A percentile compares a stretch with the other conserved stretches of the same genome.
These are phyloP conservation scores for Holotrichia oblita DNA, from an alignment of 1,140 invertebrate genomes.

Conservation along the genomic window DNA sequence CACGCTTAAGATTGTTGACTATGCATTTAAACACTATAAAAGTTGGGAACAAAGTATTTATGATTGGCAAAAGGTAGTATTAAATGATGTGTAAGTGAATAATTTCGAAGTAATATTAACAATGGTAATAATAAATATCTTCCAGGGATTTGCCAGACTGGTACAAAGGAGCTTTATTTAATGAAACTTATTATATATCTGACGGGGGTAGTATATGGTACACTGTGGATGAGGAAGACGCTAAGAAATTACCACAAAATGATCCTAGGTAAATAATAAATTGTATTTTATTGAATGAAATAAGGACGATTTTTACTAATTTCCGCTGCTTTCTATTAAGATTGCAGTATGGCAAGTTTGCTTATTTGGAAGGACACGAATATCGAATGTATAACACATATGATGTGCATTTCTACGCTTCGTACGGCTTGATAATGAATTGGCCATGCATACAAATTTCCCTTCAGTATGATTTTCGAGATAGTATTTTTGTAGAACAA, in stretches of 20 bases:
- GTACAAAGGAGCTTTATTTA: slow-evolving; percentile 96
- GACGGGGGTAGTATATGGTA: slow-evolving; percentile 95
- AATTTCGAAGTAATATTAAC: background rate
- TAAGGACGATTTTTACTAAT: slow-evolving; percentile 27
- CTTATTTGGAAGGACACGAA: slow-evolving; percentile 89
- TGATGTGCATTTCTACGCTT: slow-evolving; percentile 96
- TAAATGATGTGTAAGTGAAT: slow-evolving; percentile 73
- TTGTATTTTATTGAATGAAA: too few species aligned
- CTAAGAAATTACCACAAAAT: slow-evolving; percentile 65
- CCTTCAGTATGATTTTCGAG: slow-evolving; percentile 87
- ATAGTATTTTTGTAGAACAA: slow-evolving; percentile 70
- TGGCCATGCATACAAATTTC: slow-evolving; percentile 92
- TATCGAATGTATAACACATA: slow-evolving; percentile 97
- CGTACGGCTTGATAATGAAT: slow-evolving; percentile 85
- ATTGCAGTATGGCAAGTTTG: slow-evolving; percentile 79
- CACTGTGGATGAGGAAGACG: slow-evolving; percentile 69
- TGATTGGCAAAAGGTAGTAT: slow-evolving; percentile 83
- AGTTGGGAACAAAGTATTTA: slow-evolving; percentile 86
- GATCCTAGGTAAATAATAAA: slow-evolving; percentile 70
- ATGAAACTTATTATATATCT: slow-evolving; percentile 91
- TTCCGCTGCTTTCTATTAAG: slow-evolving; percentile 63
- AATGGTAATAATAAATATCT: slow-evolving; percentile 47
- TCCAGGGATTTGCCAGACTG: slow-evolving; percentile 82
- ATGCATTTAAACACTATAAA: slow-evolving; percentile 78
- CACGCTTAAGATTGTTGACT: slow-evolving; percentile 75